phyloP scores from a whole-genome alignment of 2,797 vertebrate species.

The Rhincodon typus region DNA sequence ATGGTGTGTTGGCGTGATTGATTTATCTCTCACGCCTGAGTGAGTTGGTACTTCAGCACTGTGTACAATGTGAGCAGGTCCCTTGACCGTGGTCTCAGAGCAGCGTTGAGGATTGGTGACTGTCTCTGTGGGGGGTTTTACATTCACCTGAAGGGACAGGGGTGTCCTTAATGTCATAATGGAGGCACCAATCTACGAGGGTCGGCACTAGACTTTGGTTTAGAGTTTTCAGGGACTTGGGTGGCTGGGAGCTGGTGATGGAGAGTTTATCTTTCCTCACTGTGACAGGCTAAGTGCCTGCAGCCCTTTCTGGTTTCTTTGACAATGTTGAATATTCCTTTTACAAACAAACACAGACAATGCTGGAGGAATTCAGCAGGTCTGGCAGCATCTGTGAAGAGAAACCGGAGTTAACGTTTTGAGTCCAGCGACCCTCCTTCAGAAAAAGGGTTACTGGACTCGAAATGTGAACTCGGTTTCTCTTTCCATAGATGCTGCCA shows the following conservation, averaged over 20 bases:
- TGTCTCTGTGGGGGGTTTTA: neutral
- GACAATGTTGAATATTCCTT: neutral
- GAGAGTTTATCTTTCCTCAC: neutral
- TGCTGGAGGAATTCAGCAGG: no score
- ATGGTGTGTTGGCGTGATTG: no score
- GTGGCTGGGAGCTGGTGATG: no score
- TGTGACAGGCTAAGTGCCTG: neutral
- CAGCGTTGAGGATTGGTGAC: neutral
- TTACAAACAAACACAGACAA: neutral
- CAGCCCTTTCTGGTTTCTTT: neutral
- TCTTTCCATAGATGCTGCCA: no score
- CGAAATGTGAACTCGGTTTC: no score
- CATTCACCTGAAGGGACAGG: neutral
- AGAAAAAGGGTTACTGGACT: no score
- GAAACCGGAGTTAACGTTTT: no score
- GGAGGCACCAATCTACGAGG: neutral
- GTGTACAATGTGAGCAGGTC: neutral
- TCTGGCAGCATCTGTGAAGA: no score
- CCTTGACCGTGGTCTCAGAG: neutral
- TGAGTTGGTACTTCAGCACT: no score
- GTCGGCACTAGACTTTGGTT: neutral
- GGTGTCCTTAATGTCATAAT: neutral
- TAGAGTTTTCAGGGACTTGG: neutral
- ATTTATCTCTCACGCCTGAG: no score
- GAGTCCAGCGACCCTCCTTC: no score